Conservation (phyloP, 2,888 invertebrate genomes). For the Epinotia bilunana region DNA sequence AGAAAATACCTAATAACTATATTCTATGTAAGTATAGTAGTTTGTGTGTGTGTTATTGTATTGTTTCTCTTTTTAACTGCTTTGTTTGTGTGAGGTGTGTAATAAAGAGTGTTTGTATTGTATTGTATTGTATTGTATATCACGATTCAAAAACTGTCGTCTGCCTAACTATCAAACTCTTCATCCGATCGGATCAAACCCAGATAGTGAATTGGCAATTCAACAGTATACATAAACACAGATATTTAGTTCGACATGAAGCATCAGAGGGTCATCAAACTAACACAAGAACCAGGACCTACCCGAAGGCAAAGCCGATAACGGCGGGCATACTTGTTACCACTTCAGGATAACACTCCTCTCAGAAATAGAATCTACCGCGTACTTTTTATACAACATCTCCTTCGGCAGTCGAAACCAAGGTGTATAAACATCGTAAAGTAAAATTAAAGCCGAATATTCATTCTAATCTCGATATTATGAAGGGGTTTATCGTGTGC, state of each 20-base stretch:
- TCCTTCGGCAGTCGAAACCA: constrained; percentile 49
- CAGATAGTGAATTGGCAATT: constrained; percentile 39
- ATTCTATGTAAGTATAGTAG: too few relatives aligned
- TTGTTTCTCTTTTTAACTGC: too few relatives aligned
- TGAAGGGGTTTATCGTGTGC: constrained; percentile 54
- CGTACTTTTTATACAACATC: constrained; percentile 12
- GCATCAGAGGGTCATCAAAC: constrained; percentile 52
- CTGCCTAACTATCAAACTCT: neutral
- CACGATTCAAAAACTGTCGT: neutral
- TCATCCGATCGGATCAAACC: neutral
- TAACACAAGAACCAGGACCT: constrained; percentile 56
- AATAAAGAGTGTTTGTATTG: too few relatives aligned
- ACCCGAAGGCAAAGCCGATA: constrained; percentile 64
- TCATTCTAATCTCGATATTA: constrained; percentile 52
- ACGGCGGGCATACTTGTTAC: constrained; percentile 43
- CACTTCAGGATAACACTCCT: constrained; percentile 35
- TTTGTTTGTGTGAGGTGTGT: too few relatives aligned
- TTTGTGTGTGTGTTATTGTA: too few relatives aligned
- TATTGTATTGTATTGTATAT: too few relatives aligned
- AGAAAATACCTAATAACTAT: too few relatives aligned
- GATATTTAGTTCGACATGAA: constrained; percentile 46
- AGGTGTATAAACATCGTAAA: constrained; percentile 75
- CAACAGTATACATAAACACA: constrained; percentile 40
- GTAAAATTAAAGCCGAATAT: constrained; percentile 56
- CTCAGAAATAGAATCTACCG: constrained; percentile 37